Conservation (phyloP, 1,140 invertebrate species). For the Phymastichus coffea region DNA sequence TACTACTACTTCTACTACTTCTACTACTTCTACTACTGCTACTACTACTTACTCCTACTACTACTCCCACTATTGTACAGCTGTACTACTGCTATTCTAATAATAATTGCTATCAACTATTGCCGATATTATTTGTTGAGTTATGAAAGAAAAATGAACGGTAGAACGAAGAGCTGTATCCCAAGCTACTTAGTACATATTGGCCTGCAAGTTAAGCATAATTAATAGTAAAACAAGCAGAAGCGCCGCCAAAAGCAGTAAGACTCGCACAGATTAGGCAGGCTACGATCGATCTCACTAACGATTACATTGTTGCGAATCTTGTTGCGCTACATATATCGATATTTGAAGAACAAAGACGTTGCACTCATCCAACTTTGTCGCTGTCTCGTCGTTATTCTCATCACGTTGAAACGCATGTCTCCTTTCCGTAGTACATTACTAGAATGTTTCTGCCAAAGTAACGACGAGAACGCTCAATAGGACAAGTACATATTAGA, state of each 20-base stretch:
- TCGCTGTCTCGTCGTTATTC: too few relatives aligned
- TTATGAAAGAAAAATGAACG: conserved; percentile 43
- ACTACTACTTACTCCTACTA: too few relatives aligned
- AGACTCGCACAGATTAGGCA: too few relatives aligned
- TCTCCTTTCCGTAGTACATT: too few relatives aligned
- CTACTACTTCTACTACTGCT: conserved; percentile 35
- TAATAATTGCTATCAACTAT: conserved; percentile 42
- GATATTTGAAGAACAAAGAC: too few relatives aligned
- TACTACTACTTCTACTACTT: conserved; percentile 37
- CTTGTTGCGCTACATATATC: too few relatives aligned
- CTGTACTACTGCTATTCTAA: conserved; percentile 41
- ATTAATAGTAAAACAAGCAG: conserved; percentile 16
- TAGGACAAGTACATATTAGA: too few relatives aligned
- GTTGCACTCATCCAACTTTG: too few relatives aligned
- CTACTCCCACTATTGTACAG: conserved; percentile 40
- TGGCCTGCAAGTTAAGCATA: conserved; percentile 35
- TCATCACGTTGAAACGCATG: too few relatives aligned
- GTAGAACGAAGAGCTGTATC: conserved; percentile 27
- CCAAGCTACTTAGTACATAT: conserved; percentile 46
- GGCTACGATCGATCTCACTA: conserved; percentile 56
- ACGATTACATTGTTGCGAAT: conserved; percentile 45
- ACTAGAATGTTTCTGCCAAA: too few relatives aligned
- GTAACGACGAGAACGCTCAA: too few relatives aligned
- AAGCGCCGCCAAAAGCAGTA: too few relatives aligned
- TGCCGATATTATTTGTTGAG: conserved; percentile 44